These are phyloP conservation scores for Axis porcinus DNA, from an alignment of 2,113 vertebrate genomes.

Conservation along the genomic window DNA sequence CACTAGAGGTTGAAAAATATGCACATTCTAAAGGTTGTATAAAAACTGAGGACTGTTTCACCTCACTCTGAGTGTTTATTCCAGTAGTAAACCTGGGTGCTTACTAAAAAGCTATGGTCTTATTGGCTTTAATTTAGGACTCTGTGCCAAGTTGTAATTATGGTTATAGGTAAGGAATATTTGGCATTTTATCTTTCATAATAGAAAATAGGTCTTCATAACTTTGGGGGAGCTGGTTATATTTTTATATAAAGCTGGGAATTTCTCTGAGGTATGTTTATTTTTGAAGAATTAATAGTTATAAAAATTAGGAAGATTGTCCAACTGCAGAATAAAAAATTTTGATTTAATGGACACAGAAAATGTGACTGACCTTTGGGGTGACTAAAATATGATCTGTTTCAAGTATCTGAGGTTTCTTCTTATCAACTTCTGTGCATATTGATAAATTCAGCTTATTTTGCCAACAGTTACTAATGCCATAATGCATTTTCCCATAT, in stretches of 20 bases:
- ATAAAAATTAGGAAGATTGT: slow-evolving; percentile 12
- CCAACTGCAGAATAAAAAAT: slow-evolving; percentile 13
- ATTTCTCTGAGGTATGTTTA: slow-evolving; percentile 18
- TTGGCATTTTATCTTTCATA: slow-evolving; percentile 11
- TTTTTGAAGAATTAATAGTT: slow-evolving; percentile 40
- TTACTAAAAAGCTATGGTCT: background rate
- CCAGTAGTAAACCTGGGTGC: background rate
- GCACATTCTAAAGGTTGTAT: slow-evolving; percentile 25
- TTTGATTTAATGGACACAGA: slow-evolving; percentile 22
- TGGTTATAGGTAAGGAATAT: slow-evolving; percentile 15
- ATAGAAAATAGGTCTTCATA: background rate
- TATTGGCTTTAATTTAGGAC: background rate
- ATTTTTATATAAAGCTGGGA: slow-evolving; percentile 31
- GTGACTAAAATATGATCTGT: slow-evolving; percentile 30
- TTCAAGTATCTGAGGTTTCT: slow-evolving; percentile 47
- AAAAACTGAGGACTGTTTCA: background rate
- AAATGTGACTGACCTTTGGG: slow-evolving; percentile 5
- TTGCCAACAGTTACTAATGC: slow-evolving; percentile 81
- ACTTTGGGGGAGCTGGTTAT: background rate
- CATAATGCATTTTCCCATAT: slow-evolving; percentile 79
- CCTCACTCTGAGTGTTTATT: background rate
- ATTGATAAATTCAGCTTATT: slow-evolving; percentile 76
- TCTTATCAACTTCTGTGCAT: slow-evolving; percentile 71
- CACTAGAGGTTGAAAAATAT: slow-evolving; percentile 19
- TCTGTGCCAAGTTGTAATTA: background rate